Evolutionary conservation across 35 echinoderm and acorn worm genomes (phyloP).

Genomic region (Apostichopus parvimensis): DNA sequence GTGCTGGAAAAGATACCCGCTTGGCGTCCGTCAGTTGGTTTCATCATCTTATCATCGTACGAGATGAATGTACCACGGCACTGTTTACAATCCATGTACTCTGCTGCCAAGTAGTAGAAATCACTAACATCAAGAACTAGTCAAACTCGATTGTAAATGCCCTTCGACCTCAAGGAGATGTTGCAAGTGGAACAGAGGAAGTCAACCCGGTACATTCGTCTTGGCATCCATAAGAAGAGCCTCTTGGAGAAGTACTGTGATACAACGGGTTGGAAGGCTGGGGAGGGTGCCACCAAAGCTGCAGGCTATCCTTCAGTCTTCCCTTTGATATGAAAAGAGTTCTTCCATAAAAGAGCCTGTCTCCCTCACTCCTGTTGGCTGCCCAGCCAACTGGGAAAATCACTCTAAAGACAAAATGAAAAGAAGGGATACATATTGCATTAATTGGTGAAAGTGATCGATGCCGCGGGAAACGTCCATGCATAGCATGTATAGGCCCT

Average conservation of each 20-base stretch:
- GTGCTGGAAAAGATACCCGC: not conserved
- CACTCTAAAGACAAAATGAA: no score
- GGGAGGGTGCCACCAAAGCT: not conserved
- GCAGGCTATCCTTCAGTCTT: not conserved
- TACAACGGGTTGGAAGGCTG: not conserved
- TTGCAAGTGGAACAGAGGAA: not conserved
- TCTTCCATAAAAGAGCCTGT: not conserved
- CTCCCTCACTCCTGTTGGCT: not conserved
- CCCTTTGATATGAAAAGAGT: not conserved
- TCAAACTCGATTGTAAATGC: conserved; percentile 13
- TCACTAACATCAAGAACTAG: conserved; percentile 31
- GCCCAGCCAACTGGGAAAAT: no score
- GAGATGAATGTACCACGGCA: not conserved
- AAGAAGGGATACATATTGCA: no score
- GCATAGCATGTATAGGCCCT: no score
- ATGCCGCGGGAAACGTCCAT: no score
- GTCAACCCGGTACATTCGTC: not conserved
- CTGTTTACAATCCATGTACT: conserved; percentile 16
- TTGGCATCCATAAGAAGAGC: conserved; percentile 1
- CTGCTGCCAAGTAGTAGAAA: conserved; percentile 19
- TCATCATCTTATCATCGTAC: not conserved
- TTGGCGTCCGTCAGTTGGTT: not conserved
- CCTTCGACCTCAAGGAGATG: conserved; percentile 14
- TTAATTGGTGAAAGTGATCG: no score
- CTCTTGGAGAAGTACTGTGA: not conserved